Base-by-base conservation (phyloP, 2,888 invertebrate species). In the Drosophila buzzatii region DNA sequence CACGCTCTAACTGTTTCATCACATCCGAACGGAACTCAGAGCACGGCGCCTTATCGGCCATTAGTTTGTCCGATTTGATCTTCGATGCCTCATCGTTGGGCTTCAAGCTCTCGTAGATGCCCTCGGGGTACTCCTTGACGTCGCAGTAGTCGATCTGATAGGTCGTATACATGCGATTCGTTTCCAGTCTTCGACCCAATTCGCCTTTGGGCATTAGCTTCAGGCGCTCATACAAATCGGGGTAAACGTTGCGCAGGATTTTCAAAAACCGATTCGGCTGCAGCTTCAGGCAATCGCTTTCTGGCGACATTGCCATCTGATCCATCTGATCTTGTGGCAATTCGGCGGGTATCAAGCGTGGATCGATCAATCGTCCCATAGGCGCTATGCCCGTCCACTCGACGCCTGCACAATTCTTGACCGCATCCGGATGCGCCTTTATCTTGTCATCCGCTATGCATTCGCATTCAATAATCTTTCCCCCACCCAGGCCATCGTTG, bases 121-220 rank as follows among this genome's bases (percentile, higher is more conserved):
- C 92, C 41, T 91, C 89, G 0, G 92, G 91, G 75, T 92, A 92
- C 63, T 93, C 93, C 35, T 89, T 90, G 39, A 92, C 79, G 39
- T 83, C 81, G 20, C 94, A 93, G 78, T 91, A 95, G 81, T 95
- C 95, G 5, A 94, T 93, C 91, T 95, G 94, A 86, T 95, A 95
- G 0, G 95, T 95, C 8, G 94, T 93, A 47, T 92, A 92, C 76
- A 95, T 87, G 33, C 95, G 93, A 81, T 95, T 94, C 6, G 89
- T 91, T 72, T 95, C 94, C 37, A 95, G 93, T 41, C 94, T 91
- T 14, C 93, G 92, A 44, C 94, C 91, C 6, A 94, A 86, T 62
- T 94, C 94, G 56, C 94, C 93, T 20, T 94, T 93, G 6, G 95
- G 94, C 67, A 94, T 92, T 8, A 92, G 91, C 70, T 94, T 93